Base-by-base conservation (phyloP, 64 coral and sea anemone species). In the Actinia equina region DNA sequence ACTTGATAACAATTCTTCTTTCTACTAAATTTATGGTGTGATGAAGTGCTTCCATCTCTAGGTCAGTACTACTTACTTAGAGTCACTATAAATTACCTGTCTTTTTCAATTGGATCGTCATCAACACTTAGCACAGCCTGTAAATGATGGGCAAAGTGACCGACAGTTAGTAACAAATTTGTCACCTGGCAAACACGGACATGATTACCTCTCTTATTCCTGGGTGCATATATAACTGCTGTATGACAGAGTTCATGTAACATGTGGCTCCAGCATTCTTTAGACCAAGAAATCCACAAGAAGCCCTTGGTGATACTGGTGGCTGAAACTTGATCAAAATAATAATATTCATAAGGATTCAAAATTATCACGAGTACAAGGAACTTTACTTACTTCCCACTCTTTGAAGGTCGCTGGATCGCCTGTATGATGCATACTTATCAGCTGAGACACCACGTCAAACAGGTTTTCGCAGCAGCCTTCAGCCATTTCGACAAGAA, bases 241-340 rank as follows among this genome's bases (percentile, higher is more conserved):
- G 97, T 58, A 99, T 70, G 26, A 99, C 97, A 20, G 97, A 99
- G 83, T 99, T 99, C 97, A 99, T 99, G 83, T 99, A 99, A 27
- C 97, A 99, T 5, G 97, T 99, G 14, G 97, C 97, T 23, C 97
- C 97, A 46, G 97, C 97, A 86, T 99, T 99, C 63, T 93, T 99
- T 8, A 99, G 60, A 51, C 97, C 97, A 85, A 99, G 93, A 93
- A 95, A 99, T 62, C 93, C 93, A 93, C 97, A 91, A 22, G 84
- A 85, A 17, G 97, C 93, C 69, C 97, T 65, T 61, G 97, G 97
- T 3, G 90, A 86, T 22, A 99, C 93, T 44, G 93, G 97, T 13
- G 97, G 97, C 97, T 93, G 93, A 88, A 95, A 94, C 97, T 99
- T 76, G 71, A 89, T 1, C 26, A 26, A 74, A 30, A 30, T 30